These are phyloP conservation scores for Lepidotrigona ventralis DNA, from an alignment of 1,140 invertebrate genomes.

Conservation along the genomic window DNA sequence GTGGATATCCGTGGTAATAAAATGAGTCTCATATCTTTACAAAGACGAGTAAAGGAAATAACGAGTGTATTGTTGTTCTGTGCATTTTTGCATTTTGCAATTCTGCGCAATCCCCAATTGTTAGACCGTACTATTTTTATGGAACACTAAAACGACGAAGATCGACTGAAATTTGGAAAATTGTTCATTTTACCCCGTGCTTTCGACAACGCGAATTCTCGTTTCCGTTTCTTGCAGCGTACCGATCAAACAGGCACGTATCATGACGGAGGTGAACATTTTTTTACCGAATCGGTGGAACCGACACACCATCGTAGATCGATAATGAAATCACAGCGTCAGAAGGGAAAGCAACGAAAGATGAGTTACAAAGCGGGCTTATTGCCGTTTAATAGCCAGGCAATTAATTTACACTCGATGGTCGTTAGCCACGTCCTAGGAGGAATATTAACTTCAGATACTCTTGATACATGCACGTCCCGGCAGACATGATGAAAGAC, in stretches of 20 bases:
- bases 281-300: background rate
- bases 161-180: background rate
- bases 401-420: constrained; percentile 65
- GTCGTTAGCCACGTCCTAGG: constrained; percentile 58
- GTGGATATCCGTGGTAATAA: no score
- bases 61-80: no score
- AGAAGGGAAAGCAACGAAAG: background rate
- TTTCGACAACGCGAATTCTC: background rate
- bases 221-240: background rate
- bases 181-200: background rate
- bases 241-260: background rate
- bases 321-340: background rate
- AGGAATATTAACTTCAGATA: constrained; percentile 63
- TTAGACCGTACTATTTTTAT: no score
- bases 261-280: background rate
- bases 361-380: constrained; percentile 35
- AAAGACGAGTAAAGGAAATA: no score
- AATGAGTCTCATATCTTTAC: no score
- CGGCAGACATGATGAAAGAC: constrained; percentile 63
- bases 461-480: constrained; percentile 64
- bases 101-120: no score
- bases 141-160: no score
- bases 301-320: background rate
- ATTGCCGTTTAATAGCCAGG: constrained; percentile 59
- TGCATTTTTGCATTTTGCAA: no score